A percentile compares a stretch with the other conserved stretches of the same genome.
Conservation (phyloP, 2,888 invertebrate species). For the Nephrotoma appendiculata region DNA sequence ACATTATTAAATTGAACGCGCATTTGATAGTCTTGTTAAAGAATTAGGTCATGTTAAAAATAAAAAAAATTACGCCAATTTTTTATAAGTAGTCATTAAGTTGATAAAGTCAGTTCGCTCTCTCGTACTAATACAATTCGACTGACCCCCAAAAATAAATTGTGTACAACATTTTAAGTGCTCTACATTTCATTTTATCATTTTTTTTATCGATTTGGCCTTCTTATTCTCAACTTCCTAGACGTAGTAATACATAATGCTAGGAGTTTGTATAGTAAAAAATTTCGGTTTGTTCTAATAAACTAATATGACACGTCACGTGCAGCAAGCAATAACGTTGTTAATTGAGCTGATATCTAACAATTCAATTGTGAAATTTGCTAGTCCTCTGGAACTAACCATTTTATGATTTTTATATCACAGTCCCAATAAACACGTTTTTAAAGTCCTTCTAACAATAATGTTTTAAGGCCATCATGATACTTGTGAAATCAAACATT, state of each 20-base stretch:
- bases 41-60: not conserved
- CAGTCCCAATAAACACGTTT: no score
- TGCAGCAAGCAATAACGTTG: no score
- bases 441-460: no score
- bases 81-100: not conserved
- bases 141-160: not conserved
- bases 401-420: no score
- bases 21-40: not conserved
- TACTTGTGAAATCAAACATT: no score
- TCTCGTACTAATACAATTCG: not conserved
- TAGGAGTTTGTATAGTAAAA: not conserved
- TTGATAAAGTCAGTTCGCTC: not conserved
- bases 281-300: no score
- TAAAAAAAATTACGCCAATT: not conserved
- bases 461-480: no score
- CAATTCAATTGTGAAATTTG: no score
- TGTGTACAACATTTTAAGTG: not conserved
- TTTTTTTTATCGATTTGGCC: not conserved
- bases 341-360: no score
- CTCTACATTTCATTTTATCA: not conserved
- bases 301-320: no score
- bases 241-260: not conserved
- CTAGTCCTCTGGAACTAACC: no score
- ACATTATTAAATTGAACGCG: not conserved
- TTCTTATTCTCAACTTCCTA: not conserved